Percentiles rank a stretch among this genome's conserved stretches.
Conservation (phyloP, 2,797 vertebrate genomes). For the Crypturellus tataupa region DNA sequence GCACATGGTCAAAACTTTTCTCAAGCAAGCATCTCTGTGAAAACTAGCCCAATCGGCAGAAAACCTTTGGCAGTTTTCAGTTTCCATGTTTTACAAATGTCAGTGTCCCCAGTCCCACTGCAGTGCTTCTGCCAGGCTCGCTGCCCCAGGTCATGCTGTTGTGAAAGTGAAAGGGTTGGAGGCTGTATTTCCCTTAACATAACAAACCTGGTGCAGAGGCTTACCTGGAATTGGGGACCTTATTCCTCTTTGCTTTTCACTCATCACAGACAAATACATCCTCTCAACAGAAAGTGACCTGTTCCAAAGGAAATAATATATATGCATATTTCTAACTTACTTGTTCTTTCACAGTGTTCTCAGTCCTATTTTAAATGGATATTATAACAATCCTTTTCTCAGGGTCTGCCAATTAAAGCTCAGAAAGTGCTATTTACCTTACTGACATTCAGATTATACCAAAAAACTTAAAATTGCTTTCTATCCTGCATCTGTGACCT, state of each 20-base stretch:
- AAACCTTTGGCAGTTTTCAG: not conserved
- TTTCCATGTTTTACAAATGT: not conserved
- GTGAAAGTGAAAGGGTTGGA: not conserved
- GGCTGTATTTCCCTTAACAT: not conserved
- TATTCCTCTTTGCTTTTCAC: not conserved
- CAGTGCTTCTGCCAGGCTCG: accelerated
- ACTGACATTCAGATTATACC: not conserved
- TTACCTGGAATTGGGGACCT: not conserved
- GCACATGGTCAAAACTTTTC: not conserved
- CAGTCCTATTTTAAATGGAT: not conserved
- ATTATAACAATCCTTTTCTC: not conserved
- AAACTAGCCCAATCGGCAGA: not conserved
- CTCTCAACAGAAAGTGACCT: not conserved
- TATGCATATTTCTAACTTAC: not conserved
- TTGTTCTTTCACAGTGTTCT: not conserved
- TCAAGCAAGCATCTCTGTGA: not conserved
- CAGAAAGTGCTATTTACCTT: not conserved
- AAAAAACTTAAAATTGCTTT: not conserved
- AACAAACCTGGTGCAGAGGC: not conserved
- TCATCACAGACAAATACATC: not conserved
- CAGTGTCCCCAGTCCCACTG: accelerated
- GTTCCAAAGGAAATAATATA: not conserved
- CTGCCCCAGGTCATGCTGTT: not conserved
- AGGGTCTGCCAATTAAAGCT: not conserved
- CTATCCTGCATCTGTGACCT: not conserved